Evolutionary conservation across 2,888 invertebrate genomes (phyloP), one percentile per base, ranked within the genome.

Genomic region (Phengaris alcon): DNA sequence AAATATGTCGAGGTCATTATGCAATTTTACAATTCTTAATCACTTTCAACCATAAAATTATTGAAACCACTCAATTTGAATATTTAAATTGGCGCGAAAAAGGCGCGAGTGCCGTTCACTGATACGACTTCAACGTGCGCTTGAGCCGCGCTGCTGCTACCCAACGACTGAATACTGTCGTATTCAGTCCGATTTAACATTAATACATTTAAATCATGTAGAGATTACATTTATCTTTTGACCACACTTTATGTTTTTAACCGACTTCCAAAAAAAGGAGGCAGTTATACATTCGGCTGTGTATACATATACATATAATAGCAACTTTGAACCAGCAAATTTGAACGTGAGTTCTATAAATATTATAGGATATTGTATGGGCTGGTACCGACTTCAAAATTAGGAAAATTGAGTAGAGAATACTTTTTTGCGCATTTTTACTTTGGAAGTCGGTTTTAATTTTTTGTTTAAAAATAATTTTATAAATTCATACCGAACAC

Each of bases 1-100:
- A 91, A 84, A 85, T 83, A 82, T 74, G 79, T 82, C 64, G 75
- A 75, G 74, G 69, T 72, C 79, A 77, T 77, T 78, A 74, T 77
- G 73, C 15, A 76, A 68, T 10, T 46, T 3, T 12, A 52, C 13
- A 69, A 8, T 69, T 46, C 1, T 70, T 44, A 10, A 10, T 7
- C 52, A 52, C 72, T 35, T 72, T 10, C 35, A 64, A 64, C 35
- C 22, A 70, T 46, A 22, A 70, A 48, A 15, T 10, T 54, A 52
- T 12, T 72, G 8, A 35, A 72, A 72, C 6, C 15, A 22, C 70
- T 22, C 12, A 13, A 35, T 54, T 35, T 35, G 52, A 72, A 54
- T 72, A 72, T 54, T 78, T 68, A 74, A 75, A 55, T 69, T 52
- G 72, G 12, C 70, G 70, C 70, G 51, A 51, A 70, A 22, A 70